Percentiles rank a stretch among this genome's conserved stretches.
These are phyloP conservation scores for Diploptera punctata DNA, from an alignment of 2,888 invertebrate species.

Conservation along the genomic window DNA sequence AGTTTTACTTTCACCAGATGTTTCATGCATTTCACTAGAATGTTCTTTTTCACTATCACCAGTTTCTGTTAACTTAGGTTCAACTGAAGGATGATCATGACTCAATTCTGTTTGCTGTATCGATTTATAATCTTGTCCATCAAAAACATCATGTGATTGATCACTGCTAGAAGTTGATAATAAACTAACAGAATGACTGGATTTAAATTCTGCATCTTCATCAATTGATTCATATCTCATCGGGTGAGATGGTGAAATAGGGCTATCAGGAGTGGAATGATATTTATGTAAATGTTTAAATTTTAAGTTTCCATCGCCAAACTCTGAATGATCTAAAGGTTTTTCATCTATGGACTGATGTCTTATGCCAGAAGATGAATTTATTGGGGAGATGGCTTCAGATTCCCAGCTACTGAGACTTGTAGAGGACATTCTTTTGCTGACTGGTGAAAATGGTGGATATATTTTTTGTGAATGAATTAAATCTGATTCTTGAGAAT, in stretches of 20 bases:
- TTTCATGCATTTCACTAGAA: too few relatives aligned
- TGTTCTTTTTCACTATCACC: too few relatives aligned
- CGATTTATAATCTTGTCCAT: too few relatives aligned
- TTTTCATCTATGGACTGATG: neutral
- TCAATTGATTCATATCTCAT: constrained; percentile 36
- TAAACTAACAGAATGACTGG: neutral
- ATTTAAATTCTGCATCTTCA: constrained; percentile 28
- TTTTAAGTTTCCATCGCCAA: too few relatives aligned
- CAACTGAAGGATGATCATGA: too few relatives aligned
- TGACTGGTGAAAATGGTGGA: neutral
- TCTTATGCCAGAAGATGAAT: neutral
- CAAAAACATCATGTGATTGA: too few relatives aligned
- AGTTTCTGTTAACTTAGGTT: too few relatives aligned
- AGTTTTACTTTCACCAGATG: neutral
- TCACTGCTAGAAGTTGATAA: neutral
- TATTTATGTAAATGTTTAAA: neutral
- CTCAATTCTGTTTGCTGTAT: too few relatives aligned
- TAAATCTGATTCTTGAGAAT: neutral
- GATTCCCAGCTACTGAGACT: constrained; percentile 41
- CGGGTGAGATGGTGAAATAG: neutral
- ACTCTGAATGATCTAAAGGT: neutral
- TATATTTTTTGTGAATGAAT: neutral
- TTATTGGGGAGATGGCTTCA: constrained; percentile 1
- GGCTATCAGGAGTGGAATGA: neutral
- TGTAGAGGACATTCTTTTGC: constrained; percentile 37